Conservation (phyloP, 2,888 invertebrate species). For the Adelphocoris suturalis region DNA sequence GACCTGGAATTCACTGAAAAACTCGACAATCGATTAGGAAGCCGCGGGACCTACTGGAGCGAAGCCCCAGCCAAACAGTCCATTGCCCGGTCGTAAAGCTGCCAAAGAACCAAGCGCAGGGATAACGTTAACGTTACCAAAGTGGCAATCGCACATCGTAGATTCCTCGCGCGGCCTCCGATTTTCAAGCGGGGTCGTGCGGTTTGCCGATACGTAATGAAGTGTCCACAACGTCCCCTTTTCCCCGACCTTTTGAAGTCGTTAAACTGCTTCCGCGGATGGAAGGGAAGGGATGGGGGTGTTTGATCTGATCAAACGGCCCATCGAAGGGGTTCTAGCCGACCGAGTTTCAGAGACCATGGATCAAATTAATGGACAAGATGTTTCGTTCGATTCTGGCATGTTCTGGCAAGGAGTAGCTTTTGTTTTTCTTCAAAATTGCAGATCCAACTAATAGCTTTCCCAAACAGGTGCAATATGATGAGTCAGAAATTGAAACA, state of each 20-base stretch:
- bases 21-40: not conserved
- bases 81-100: conserved; percentile 1
- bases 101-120: not conserved
- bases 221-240: conserved; percentile 13
- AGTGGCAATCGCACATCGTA: conserved; percentile 23
- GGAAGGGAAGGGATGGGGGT: not conserved
- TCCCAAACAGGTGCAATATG: no score
- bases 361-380: not conserved
- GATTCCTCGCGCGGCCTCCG: not conserved
- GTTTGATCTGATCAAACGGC: conserved; percentile 22
- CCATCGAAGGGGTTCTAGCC: not conserved
- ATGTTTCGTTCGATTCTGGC: not conserved
- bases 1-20: conserved; percentile 22
- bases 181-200: not conserved
- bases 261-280: not conserved
- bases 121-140: not conserved
- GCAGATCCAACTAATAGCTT: no score
- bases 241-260: conserved; percentile 1
- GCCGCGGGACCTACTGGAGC: not conserved
- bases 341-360: not conserved
- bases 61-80: not conserved
- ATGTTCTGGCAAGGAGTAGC: no score
- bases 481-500: no score
- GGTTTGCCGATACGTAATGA: conserved; percentile 32
- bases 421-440: no score